These are phyloP conservation scores for Pseudomyrmex sp. DNA, from an alignment of 1,140 invertebrate species.

Conservation along the genomic window DNA sequence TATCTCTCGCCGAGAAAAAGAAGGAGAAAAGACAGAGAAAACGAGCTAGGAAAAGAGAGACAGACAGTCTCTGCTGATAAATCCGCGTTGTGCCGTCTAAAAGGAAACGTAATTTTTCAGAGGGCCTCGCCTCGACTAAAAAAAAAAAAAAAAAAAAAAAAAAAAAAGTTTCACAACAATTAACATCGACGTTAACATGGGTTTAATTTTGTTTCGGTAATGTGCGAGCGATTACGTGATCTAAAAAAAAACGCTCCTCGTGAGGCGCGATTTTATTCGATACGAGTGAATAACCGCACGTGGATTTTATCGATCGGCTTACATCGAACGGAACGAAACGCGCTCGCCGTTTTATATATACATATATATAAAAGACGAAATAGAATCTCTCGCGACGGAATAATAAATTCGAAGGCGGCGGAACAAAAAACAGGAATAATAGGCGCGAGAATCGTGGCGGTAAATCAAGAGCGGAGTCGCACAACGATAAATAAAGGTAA, in stretches of 20 bases:
- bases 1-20: slow-evolving; percentile 73
- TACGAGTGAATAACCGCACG: slow-evolving; percentile 32
- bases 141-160: slow-evolving; percentile 24
- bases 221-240: background rate
- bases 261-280: slow-evolving; percentile 42
- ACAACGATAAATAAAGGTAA: slow-evolving; percentile 72
- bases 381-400: slow-evolving; percentile 69
- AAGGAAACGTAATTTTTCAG: slow-evolving; percentile 68
- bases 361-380: slow-evolving; percentile 45
- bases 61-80: slow-evolving; percentile 71
- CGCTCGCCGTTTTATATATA: slow-evolving; percentile 13
- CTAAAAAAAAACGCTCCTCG: background rate
- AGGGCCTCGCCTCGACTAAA: background rate
- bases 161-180: slow-evolving; percentile 52
- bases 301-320: slow-evolving; percentile 57
- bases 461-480: slow-evolving; percentile 69
- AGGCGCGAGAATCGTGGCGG: slow-evolving; percentile 69
- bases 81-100: slow-evolving; percentile 59
- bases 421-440: slow-evolving; percentile 72
- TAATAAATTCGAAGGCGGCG: slow-evolving; percentile 67
- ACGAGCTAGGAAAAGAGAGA: slow-evolving; percentile 60
- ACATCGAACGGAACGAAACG: slow-evolving; percentile 36
- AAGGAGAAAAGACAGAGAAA: slow-evolving; percentile 13
- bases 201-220: background rate
- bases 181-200: slow-evolving; percentile 27